phyloP scores from a whole-genome alignment of 1,140 invertebrate genomes.

The Aricia agestis region DNA sequence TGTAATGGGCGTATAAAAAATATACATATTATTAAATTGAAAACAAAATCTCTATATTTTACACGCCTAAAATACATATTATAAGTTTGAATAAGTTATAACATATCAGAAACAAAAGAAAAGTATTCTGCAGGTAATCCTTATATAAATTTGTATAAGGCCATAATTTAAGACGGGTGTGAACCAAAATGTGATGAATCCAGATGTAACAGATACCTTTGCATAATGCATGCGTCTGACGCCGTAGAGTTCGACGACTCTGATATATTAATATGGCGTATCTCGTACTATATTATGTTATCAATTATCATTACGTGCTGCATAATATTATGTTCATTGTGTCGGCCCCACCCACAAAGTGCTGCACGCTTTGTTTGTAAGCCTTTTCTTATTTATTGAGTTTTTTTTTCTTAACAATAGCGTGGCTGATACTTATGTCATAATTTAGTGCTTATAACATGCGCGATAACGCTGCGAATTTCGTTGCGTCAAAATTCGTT shows the following conservation, averaged over 20 bases:
- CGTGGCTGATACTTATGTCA: too few relatives aligned
- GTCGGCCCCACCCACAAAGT: neutral
- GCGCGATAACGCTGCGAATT: too few relatives aligned
- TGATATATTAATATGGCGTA: conserved; percentile 46
- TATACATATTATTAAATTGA: too few relatives aligned
- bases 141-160: neutral
- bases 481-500: too few relatives aligned
- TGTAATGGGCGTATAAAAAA: too few relatives aligned
- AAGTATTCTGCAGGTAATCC: neutral
- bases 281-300: conserved; percentile 13
- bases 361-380: neutral
- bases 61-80: neutral
- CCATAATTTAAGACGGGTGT: neutral
- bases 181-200: conserved; percentile 16
- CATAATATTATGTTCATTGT: conserved; percentile 1
- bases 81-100: too few relatives aligned
- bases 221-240: conserved; percentile 33
- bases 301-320: conserved; percentile 10
- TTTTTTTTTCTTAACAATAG: neutral
- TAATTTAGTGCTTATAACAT: too few relatives aligned
- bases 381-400: neutral
- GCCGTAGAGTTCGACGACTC: conserved; percentile 49
- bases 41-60: too few relatives aligned
- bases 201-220: conserved; percentile 19
- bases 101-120: too few relatives aligned